Base-by-base conservation (phyloP, 1,140 invertebrate species). In the Nylanderia fulva region DNA sequence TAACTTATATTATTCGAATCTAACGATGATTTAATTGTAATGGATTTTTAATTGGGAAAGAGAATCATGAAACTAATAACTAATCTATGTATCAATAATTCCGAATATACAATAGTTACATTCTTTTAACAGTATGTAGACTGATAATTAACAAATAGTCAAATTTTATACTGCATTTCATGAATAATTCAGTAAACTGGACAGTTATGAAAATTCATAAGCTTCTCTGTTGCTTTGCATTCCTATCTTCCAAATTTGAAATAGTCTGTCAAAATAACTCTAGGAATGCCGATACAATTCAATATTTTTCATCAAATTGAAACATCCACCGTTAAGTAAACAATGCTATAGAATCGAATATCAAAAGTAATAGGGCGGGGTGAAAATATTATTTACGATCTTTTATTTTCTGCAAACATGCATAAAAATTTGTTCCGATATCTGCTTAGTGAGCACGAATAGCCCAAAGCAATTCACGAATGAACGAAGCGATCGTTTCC, bases 61-160 rank as follows among this genome's bases (percentile, higher is more conserved):
- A 72, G n/a, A 56, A 71, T 36, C 45, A 21, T 15, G 68, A 33
- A 72, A n/a, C n/a, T n/a, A n/a, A 3, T 54, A 21, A 52, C 39
- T 42, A 36, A 56, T 56, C 45, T 42, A 9, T 48, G 27, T 11
- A 21, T 58, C 0, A 21, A 33, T 75, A 63, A 39, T 39, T 76
- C 84, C 24, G 27, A 42, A 42, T 21, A 52, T 18, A n/a, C n/a
- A n/a, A n/a, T n/a, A 82, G 64, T 54, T 39, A 48, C 61, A 27
- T 48, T 66, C 45, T 18, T 48, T 21, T 58, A 48, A 86, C 60
- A 1, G 5, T 72, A 68, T 54, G 60, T 27, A 33, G 42, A 36
- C 58, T 75, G 80, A 82, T 87, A 87, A 87, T 87, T 87, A 87
- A 87, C 71, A 87, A 86, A 86, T 71, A 29, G 36, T 79, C 56